A percentile compares a stretch with the other conserved stretches of the same genome.
Evolutionary conservation across 2,797 vertebrate genomes (phyloP).

Genomic region (Danio albolineatus): DNA sequence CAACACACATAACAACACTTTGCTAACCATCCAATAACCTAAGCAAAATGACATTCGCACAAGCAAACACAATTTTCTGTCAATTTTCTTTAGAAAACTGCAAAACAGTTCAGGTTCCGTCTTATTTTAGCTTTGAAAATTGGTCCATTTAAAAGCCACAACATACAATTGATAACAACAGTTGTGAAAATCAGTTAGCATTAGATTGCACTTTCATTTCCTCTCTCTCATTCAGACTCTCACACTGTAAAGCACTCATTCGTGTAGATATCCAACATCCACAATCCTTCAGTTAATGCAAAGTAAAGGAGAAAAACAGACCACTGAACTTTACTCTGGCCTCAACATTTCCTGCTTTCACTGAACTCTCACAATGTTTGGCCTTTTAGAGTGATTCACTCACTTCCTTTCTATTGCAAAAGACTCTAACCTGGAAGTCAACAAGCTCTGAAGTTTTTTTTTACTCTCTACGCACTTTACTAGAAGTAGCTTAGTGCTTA

Average conservation of each 20-base stretch:
- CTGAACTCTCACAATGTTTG: background rate
- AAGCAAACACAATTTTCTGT: background rate
- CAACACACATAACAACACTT: background rate
- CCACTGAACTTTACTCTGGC: background rate
- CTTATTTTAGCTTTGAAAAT: background rate
- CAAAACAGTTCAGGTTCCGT: background rate
- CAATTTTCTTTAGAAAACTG: background rate
- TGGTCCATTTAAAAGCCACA: background rate
- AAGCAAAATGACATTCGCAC: background rate
- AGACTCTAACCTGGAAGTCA: background rate
- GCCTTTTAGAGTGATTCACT: slow-evolving; percentile 4
- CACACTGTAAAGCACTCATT: background rate
- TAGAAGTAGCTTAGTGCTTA: slow-evolving; percentile 42
- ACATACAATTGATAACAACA: background rate
- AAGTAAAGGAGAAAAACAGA: background rate
- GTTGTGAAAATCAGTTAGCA: background rate
- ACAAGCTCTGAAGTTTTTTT: slow-evolving; percentile 2
- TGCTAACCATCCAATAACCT: background rate
- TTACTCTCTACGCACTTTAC: slow-evolving; percentile 10
- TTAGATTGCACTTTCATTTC: slow-evolving; percentile 11
- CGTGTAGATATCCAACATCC: background rate
- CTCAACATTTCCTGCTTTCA: slow-evolving; percentile 3
- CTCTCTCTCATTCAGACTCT: background rate
- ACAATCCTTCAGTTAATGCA: background rate
- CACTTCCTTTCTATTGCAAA: slow-evolving; percentile 19